Evolutionary conservation across 2,888 invertebrate genomes (phyloP), one percentile per base, ranked within the genome.

Genomic region (Pemphredon lugubris): DNA sequence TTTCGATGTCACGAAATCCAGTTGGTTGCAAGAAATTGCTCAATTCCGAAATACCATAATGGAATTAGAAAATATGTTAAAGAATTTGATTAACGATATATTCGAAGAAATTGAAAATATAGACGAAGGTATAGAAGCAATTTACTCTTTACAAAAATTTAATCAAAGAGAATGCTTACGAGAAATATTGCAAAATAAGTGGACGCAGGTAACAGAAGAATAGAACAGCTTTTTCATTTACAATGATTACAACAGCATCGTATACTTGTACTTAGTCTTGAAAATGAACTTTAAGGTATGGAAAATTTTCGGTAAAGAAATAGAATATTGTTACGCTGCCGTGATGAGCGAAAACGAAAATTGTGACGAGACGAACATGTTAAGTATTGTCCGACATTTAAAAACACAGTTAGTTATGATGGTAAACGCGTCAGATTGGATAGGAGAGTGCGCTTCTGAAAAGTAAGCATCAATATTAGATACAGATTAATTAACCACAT

Each of bases 251-350:
- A n/a, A n/a, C n/a, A n/a, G n/a, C n/a, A n/a, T n/a, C n/a, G n/a
- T n/a, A n/a, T n/a, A n/a, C n/a, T n/a, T n/a, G n/a, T n/a, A n/a
- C n/a, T n/a, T n/a, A n/a, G n/a, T n/a, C n/a, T n/a, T n/a, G n/a
- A n/a, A n/a, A n/a, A n/a, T n/a, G n/a, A n/a, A n/a, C n/a, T 23
- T 21, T 50, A 18, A 94, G 93, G 92, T 95, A 0, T 95, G 95
- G 93, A 91, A 92, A 65, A 92, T 95, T 91, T 96, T 97, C 85
- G 92, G 92, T 67, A 92, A 93, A 20, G 95, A 96, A 85, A 93
- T 97, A 44, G 93, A 95, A 74, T 92, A 92, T 21, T 93, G 94
- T 50, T 74, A 57, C 32, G 37, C 42, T 0, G 94, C 94, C 69
- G 91, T 94, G 82, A 91, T 93, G 42, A 89, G 91, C 1, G 92